Conservation (phyloP, 2,113 vertebrate genomes). For the Vulpes ferrilata region DNA sequence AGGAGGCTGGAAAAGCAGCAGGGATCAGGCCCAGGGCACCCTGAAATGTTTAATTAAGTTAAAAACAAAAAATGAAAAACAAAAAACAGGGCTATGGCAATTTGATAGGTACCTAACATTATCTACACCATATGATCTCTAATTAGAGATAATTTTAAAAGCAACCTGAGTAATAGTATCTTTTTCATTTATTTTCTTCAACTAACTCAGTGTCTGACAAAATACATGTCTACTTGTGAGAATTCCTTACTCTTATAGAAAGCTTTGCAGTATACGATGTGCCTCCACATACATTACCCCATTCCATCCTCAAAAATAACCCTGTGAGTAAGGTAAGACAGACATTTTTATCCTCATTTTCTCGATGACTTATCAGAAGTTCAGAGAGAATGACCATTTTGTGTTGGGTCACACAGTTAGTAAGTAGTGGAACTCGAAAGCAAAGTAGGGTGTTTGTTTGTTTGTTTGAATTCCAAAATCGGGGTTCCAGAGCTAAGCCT, state of each 20-base stretch:
- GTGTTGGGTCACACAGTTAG: not conserved
- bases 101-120: not conserved
- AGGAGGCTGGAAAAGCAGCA: not conserved
- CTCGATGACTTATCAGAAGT: conserved; percentile 19
- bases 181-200: not conserved
- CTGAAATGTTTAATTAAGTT: not conserved
- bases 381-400: not conserved
- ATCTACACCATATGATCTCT: not conserved
- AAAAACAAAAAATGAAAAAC: not conserved
- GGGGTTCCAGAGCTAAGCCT: not conserved
- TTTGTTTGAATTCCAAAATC: not conserved
- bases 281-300: not conserved
- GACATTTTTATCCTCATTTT: not conserved
- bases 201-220: not conserved
- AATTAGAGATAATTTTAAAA: not conserved
- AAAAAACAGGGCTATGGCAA: not conserved
- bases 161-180: not conserved
- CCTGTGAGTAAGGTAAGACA: not conserved
- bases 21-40: not conserved
- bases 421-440: not conserved
- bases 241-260: not conserved
- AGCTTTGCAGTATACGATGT: not conserved
- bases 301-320: not conserved
- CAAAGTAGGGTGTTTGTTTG: not conserved
- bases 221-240: not conserved